Evolutionary conservation across 2,113 vertebrate species (phyloP).

Genomic region (Mesoclemmys tuberculata): DNA sequence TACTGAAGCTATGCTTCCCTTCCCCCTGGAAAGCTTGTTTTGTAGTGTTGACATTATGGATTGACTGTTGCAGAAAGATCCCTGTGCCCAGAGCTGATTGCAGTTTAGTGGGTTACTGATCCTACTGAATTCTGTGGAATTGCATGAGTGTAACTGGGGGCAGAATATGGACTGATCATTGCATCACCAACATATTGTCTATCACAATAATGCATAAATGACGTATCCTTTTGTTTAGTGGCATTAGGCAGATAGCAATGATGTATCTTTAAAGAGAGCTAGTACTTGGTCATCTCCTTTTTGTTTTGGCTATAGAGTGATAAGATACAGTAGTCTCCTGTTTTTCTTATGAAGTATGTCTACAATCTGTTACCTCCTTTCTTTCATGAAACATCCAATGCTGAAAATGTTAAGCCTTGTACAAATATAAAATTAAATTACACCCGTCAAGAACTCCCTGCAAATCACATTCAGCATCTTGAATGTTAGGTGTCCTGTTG

Average conservation of each 20-base stretch:
- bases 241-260: neutral
- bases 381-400: neutral
- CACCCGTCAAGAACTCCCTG: neutral
- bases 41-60: neutral
- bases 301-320: conserved; percentile 58
- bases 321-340: conserved; percentile 13
- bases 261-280: neutral
- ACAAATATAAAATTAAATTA: neutral
- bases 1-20: neutral
- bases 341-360: neutral
- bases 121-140: rapidly evolving
- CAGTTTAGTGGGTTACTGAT: neutral
- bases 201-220: neutral
- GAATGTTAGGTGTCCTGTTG: neutral
- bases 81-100: neutral
- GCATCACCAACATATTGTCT: neutral
- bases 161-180: neutral
- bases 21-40: neutral
- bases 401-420: neutral
- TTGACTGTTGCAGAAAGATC: neutral
- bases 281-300: neutral
- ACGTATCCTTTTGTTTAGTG: neutral
- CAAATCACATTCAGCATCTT: neutral
- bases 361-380: neutral
- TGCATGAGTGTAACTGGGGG: neutral